Evolutionary conservation across 2,113 vertebrate genomes (phyloP), one percentile per base, ranked within the genome.

Genomic region (Falcunculus frontatus): DNA sequence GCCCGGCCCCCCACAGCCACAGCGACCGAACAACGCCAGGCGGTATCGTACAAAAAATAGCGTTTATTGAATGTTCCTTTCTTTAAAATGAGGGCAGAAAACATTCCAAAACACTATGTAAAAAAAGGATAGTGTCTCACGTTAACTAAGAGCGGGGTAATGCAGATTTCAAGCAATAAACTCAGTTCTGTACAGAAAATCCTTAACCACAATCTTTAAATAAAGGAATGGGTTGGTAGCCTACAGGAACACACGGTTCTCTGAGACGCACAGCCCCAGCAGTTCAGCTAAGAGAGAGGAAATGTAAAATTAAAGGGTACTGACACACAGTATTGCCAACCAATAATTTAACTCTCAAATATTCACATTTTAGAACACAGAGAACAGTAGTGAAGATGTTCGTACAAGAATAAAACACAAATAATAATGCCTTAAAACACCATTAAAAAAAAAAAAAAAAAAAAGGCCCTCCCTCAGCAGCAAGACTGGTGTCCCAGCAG

Each of bases 11-110:
- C 4, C 26, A 4, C 35, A 16, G 56, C 3, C 35, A 0, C 26
- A 3, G 18, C 10, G 3, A 26, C 1, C 1, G 4, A 1, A 2
- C 33, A 3, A 5, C 29, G 3, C 0, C 20, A 7, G 35, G 15
- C 29, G 29, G 7, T 1, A 13, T 0, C 10, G 25, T 60, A 39
- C 21, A 35, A 70, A 53, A 59, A 11, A 26, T 0, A 46, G 20
- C 47, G 13, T 85, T 76, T 88, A 73, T 20, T 73, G 37, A 8
- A 16, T 0, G 29, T 7, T 9, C 13, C 8, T 39, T 14, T 16
- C 7, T 16, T 49, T 8, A 7, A 52, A 39, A 32, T 0, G 4
- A 49, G 11, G 42, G 1, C 29, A 41, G 13, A 33, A 78, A 26
- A 30, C 44, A n/a, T 20, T 6, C 13, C 64, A 7, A 37, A 47